These are phyloP conservation scores for Parochlus steinenii DNA, from an alignment of 2,888 invertebrate species.

Conservation along the genomic window DNA sequence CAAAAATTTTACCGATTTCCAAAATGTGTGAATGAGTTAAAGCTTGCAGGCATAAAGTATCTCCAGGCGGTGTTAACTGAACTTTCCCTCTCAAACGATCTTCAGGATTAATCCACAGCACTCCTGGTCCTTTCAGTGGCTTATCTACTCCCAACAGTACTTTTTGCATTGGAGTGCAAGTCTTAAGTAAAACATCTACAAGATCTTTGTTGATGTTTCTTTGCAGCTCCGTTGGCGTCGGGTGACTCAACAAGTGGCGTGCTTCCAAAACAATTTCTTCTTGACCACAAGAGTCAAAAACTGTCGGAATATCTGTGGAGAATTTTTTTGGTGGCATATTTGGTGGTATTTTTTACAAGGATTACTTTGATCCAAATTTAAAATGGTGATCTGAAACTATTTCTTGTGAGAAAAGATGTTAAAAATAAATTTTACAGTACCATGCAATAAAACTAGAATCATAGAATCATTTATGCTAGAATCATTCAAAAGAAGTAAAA, in stretches of 20 bases:
- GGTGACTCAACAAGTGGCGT: conserved; percentile 3
- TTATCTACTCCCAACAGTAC: conserved; percentile 4
- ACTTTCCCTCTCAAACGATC: conserved; percentile 1
- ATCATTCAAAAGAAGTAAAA: too few relatives aligned
- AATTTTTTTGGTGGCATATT: too few relatives aligned
- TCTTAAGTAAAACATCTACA: conserved; percentile 1
- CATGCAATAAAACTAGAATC: too few relatives aligned
- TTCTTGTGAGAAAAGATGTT: too few relatives aligned
- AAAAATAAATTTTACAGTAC: too few relatives aligned
- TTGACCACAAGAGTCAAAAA: conserved; percentile 4
- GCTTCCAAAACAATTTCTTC: not conserved
- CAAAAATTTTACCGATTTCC: conserved; percentile 2
- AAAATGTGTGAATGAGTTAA: conserved; percentile 5
- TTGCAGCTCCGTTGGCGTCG: conserved; percentile 4
- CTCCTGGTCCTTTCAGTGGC: conserved; percentile 3
- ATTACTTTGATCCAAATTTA: too few relatives aligned
- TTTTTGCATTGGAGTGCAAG: conserved; percentile 7
- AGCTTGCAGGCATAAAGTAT: not conserved
- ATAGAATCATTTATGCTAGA: too few relatives aligned
- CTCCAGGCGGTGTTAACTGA: not conserved
- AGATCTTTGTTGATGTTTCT: conserved; percentile 1
- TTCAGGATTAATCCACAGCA: conserved; percentile 6
- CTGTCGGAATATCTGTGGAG: not conserved
- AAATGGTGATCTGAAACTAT: too few relatives aligned
- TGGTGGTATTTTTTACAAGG: too few relatives aligned